These are phyloP conservation scores for Cherax destructor DNA, from an alignment of 1,140 invertebrate genomes.

Conservation along the genomic window DNA sequence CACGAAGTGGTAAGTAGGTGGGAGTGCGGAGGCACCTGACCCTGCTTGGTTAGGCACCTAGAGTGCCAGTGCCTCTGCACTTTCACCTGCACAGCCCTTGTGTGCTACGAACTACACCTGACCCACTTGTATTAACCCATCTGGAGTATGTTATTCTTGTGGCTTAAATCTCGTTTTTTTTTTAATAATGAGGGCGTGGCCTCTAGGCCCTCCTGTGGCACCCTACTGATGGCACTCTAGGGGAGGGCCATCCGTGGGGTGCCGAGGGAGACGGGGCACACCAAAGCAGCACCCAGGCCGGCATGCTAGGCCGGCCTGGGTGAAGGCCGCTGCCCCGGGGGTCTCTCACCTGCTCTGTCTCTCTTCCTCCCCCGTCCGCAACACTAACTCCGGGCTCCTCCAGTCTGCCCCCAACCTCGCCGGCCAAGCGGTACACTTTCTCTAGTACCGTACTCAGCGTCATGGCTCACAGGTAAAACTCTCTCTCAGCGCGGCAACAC, in stretches of 20 bases:
- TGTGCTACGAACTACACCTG: neutral
- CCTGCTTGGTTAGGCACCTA: neutral
- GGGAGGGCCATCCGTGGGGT: neutral
- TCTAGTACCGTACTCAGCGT: constrained; percentile 66
- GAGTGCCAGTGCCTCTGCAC: neutral
- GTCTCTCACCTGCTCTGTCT: constrained; percentile 40
- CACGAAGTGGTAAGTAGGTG: neutral
- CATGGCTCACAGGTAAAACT: constrained; percentile 64
- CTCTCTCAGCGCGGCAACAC: neutral
- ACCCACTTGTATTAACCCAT: neutral
- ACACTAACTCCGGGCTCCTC: constrained; percentile 36
- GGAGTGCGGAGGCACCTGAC: neutral
- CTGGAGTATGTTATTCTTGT: no score
- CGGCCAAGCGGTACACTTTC: constrained; percentile 63
- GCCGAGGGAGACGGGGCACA: neutral
- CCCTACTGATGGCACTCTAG: neutral
- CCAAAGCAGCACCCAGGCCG: neutral
- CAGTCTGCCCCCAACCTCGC: constrained; percentile 65
- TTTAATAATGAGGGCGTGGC: neutral
- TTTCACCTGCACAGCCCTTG: neutral
- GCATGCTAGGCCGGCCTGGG: neutral
- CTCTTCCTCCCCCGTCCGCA: constrained; percentile 11
- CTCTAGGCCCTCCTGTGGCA: neutral
- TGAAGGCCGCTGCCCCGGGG: neutral
- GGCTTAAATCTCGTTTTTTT: no score